These are phyloP conservation scores for Synergus gifuensis DNA, from an alignment of 2,888 invertebrate genomes.

Conservation along the genomic window DNA sequence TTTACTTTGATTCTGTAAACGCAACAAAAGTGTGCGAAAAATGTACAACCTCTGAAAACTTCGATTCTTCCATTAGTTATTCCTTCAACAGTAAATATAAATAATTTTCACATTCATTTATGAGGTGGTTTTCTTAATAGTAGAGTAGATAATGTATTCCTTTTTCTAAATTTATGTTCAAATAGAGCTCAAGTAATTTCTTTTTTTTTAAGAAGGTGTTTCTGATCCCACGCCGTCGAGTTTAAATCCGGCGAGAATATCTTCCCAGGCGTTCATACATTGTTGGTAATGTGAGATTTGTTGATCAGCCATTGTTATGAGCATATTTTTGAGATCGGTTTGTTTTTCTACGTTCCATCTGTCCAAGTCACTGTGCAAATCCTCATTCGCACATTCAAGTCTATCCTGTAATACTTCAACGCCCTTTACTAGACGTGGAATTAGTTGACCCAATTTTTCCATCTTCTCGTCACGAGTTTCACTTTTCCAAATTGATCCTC, in stretches of 20 bases:
- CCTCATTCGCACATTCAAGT: slow-evolving; percentile 84
- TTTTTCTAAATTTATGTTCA: background rate
- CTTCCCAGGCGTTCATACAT: slow-evolving; percentile 81
- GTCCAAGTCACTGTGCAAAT: slow-evolving; percentile 83
- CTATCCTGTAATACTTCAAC: slow-evolving; percentile 81
- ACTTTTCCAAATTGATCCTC: slow-evolving; percentile 81
- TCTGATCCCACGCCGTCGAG: slow-evolving; percentile 67
- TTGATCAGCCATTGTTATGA: slow-evolving; percentile 82
- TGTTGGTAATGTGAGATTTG: slow-evolving; percentile 84
- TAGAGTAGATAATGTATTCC: background rate
- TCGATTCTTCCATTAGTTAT: background rate
- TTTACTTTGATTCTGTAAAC: background rate
- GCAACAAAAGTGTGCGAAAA: background rate
- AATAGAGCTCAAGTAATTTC: background rate
- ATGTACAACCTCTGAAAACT: background rate
- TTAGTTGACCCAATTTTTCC: slow-evolving; percentile 75
- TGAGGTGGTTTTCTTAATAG: background rate
- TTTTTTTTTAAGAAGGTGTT: background rate
- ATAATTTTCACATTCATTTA: slow-evolving; percentile 13
- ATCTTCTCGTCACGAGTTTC: slow-evolving; percentile 81
- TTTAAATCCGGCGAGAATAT: slow-evolving; percentile 75
- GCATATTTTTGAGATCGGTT: slow-evolving; percentile 82
- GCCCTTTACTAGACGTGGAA: slow-evolving; percentile 79
- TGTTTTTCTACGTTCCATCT: slow-evolving; percentile 84
- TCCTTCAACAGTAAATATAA: background rate